phyloP scores from a whole-genome alignment of 2,113 vertebrate genomes.

The Petrocephalus zakoni region DNA sequence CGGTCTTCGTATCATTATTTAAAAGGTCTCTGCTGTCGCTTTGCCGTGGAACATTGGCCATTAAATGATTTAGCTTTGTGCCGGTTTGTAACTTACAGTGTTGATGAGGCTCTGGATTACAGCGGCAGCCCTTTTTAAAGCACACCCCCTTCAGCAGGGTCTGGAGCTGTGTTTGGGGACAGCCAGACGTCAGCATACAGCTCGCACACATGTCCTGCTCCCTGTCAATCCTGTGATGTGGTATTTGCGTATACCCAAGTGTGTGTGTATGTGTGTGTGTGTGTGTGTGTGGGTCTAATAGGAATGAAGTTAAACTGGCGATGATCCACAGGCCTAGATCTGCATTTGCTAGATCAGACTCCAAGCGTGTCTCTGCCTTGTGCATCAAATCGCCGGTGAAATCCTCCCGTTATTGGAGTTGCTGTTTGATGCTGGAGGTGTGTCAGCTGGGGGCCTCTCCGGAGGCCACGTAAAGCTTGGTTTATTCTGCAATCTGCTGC shows the following conservation, averaged over 20 bases:
- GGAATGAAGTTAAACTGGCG: background rate
- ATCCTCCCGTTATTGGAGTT: background rate
- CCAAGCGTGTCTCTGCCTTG: background rate
- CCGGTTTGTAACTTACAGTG: background rate
- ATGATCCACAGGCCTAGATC: background rate
- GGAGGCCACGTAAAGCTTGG: too few species aligned
- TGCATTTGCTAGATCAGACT: background rate
- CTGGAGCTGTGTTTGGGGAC: background rate
- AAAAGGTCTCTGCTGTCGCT: background rate
- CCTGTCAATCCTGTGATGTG: background rate
- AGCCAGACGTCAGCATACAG: background rate
- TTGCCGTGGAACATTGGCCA: background rate
- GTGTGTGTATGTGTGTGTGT: background rate
- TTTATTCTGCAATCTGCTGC: background rate
- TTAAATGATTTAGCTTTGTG: background rate
- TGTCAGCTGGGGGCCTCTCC: background rate
- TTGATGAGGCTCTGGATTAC: background rate
- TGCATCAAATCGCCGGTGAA: background rate
- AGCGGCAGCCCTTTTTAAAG: background rate
- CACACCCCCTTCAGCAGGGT: background rate
- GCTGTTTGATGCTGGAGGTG: background rate
- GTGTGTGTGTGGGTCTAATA: background rate
- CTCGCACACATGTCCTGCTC: background rate
- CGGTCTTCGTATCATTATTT: background rate
- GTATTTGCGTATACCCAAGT: background rate